A percentile compares a stretch with the other conserved stretches of the same genome.
phyloP scores from a whole-genome alignment of 53 echinoderm and acorn worm species.

The Mesocentrotus franciscanus region DNA sequence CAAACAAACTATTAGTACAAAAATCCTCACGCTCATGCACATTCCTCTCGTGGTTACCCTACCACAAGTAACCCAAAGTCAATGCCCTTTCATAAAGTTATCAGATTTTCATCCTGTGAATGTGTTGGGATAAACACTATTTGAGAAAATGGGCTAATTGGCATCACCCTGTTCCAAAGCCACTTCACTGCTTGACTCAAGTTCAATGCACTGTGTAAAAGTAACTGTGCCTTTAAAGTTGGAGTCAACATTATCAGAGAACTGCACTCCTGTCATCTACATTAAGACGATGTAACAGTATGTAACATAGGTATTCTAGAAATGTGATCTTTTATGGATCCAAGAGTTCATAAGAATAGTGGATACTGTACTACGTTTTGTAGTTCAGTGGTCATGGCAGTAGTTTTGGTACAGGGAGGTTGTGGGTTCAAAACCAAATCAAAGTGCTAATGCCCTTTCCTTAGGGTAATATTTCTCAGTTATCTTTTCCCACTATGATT shows the following conservation, averaged over 20 bases:
- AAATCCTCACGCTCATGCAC: no score
- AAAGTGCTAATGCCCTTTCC: no score
- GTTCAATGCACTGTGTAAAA: conserved; percentile 3
- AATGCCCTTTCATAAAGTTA: conserved; percentile 14
- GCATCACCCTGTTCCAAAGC: conserved; percentile 19
- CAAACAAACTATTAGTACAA: no score
- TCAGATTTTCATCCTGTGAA: neutral
- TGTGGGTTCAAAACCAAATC: no score
- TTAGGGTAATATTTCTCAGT: no score
- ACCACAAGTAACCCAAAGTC: neutral
- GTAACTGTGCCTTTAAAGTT: neutral
- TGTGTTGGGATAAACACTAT: neutral
- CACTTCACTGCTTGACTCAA: neutral
- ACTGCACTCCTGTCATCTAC: neutral
- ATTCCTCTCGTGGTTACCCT: neutral
- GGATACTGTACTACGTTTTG: no score
- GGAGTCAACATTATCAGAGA: neutral
- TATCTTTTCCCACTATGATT: no score
- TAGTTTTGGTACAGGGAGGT: no score
- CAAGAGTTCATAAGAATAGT: neutral
- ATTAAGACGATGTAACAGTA: neutral
- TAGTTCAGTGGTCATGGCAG: no score
- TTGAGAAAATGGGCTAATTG: conserved; percentile 39
- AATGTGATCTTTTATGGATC: neutral
- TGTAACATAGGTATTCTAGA: neutral